phyloP scores from a whole-genome alignment of 2,797 vertebrate genomes.

The Oceanodroma leucorhoa region DNA sequence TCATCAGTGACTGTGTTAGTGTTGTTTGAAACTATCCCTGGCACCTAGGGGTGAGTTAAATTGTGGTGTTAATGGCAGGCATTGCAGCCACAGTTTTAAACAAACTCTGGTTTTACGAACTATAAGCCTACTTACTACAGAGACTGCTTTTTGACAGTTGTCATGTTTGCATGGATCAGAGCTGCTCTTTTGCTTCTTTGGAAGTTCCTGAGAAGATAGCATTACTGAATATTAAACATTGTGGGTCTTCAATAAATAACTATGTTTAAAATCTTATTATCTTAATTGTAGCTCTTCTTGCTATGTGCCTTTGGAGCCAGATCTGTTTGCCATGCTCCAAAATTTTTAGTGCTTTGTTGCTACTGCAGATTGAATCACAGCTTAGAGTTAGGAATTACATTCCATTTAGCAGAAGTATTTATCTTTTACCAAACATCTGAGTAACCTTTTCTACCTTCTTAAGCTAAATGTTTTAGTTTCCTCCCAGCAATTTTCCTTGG shows the following conservation, averaged over 20 bases:
- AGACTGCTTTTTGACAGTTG: background rate
- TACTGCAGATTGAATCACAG: background rate
- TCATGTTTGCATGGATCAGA: background rate
- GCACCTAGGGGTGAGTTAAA: background rate
- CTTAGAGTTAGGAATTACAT: background rate
- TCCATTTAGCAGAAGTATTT: background rate
- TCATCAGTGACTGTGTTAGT: background rate
- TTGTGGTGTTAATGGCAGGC: background rate
- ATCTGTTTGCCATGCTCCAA: accelerated
- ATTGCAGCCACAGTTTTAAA: background rate
- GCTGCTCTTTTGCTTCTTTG: background rate
- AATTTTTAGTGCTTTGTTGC: background rate
- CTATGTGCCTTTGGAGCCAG: background rate
- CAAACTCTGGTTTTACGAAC: background rate
- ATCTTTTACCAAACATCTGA: background rate
- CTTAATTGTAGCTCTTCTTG: background rate
- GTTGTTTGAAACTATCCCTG: background rate
- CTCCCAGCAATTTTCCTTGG: background rate
- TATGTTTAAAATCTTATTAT: background rate
- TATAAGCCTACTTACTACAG: accelerated
- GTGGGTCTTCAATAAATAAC: background rate
- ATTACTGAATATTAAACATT: background rate
- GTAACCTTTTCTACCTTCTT: background rate
- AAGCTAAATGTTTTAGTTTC: background rate
- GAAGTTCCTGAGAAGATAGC: background rate